A percentile compares a stretch with the other conserved stretches of the same genome.
Evolutionary conservation across 1,140 invertebrate species (phyloP).

Genomic region (Wasmannia auropunctata): DNA sequence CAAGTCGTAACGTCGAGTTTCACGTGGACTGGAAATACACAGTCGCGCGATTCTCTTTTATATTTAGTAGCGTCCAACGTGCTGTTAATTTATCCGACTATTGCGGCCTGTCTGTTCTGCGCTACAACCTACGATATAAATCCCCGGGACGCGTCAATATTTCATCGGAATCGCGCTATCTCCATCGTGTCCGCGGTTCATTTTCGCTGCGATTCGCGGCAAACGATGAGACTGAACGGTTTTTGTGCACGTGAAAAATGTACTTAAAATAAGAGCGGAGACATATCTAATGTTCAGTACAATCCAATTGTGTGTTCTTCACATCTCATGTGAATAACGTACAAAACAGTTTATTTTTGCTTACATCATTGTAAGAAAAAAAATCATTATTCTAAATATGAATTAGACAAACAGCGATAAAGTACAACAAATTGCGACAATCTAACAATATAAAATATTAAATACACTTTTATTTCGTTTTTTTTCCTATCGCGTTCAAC

Average conservation of each 20-base stretch:
- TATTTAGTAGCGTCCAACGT: conserved; percentile 64
- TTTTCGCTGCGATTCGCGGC: conserved; percentile 36
- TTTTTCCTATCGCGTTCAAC: not conserved
- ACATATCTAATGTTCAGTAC: not conserved
- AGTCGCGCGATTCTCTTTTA: conserved; percentile 65
- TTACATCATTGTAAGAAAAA: not conserved
- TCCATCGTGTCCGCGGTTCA: conserved; percentile 39
- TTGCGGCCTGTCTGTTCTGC: conserved; percentile 33
- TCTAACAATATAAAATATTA: not conserved
- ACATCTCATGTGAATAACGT: not conserved
- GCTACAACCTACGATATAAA: conserved; percentile 56
- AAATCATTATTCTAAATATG: not conserved
- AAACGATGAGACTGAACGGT: conserved; percentile 20
- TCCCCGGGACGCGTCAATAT: conserved; percentile 48
- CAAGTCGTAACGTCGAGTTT: conserved; percentile 58
- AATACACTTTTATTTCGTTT: not conserved
- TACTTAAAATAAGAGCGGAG: not conserved
- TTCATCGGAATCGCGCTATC: conserved; percentile 53
- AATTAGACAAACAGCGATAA: not conserved
- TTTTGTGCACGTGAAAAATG: not conserved
- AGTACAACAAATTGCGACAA: not conserved
- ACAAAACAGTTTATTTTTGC: not conserved
- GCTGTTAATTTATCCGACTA: conserved; percentile 67
- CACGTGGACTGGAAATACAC: conserved; percentile 33
- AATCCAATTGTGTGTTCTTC: not conserved